Evolutionary conservation across 2,113 vertebrate species (phyloP).

Genomic region (Antechinus stuartii): DNA sequence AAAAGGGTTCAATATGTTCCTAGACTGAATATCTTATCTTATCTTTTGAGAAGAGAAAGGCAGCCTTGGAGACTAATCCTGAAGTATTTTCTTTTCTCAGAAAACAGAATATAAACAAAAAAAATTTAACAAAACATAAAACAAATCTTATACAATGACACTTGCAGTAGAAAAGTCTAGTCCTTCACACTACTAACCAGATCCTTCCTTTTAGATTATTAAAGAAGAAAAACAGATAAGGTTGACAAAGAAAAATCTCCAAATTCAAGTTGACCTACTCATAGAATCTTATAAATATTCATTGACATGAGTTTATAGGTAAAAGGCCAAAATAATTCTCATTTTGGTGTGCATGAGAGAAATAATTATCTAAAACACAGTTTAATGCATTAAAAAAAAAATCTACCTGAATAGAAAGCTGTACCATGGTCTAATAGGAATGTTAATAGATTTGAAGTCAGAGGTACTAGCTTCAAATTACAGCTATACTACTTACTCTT

Average conservation of each 20-base stretch:
- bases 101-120: conserved; percentile 4
- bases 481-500: neutral
- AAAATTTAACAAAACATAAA: neutral
- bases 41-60: neutral
- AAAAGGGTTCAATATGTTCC: neutral
- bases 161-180: neutral
- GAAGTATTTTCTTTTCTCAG: neutral
- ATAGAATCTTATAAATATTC: neutral
- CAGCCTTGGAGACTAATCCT: neutral
- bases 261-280: neutral
- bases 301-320: neutral
- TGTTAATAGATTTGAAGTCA: neutral
- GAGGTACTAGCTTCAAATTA: neutral
- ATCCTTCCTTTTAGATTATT: neutral
- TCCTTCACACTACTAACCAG: neutral
- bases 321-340: neutral
- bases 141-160: neutral
- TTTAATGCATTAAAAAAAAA: neutral
- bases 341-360: neutral
- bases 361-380: neutral
- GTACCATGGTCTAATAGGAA: neutral
- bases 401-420: neutral
- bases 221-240: neutral
- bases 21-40: conserved; percentile 17
- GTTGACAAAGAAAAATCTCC: neutral